These are phyloP conservation scores for Nothocercus nigrocapillus DNA, from an alignment of 2,113 vertebrate species.

Conservation along the genomic window DNA sequence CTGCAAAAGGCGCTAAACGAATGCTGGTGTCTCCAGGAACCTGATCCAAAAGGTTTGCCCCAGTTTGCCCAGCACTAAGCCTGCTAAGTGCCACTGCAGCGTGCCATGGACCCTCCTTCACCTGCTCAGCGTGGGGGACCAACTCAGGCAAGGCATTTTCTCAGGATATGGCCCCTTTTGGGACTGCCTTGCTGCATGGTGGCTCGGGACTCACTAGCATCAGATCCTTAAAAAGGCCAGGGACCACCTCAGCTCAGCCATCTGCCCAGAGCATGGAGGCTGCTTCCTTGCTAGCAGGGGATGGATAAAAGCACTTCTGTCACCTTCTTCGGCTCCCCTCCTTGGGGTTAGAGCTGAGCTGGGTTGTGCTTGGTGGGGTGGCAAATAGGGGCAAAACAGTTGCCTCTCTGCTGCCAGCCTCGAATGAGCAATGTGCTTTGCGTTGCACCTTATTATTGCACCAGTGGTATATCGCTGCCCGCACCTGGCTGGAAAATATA, in stretches of 20 bases:
- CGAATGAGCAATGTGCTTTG: not conserved
- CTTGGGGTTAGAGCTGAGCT: not conserved
- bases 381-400: not conserved
- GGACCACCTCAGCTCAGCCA: not conserved
- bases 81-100: not conserved
- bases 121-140: fast-evolving
- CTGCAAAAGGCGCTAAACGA: not conserved
- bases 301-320: not conserved
- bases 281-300: not conserved
- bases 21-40: not conserved
- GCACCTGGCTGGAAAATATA: not conserved
- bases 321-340: not conserved
- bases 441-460: not conserved
- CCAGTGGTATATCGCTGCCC: not conserved
- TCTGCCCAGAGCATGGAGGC: not conserved
- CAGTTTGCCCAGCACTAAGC: not conserved
- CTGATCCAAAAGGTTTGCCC: not conserved
- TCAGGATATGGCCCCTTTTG: not conserved
- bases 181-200: not conserved
- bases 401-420: not conserved
- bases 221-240: not conserved
- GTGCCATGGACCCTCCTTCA: not conserved
- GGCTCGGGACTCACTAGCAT: not conserved
- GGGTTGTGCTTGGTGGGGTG: not conserved
- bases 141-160: not conserved